A percentile compares a stretch with the other conserved stretches of the same genome.
These are phyloP conservation scores for Rhagoletis zephyria DNA, from an alignment of 1,140 invertebrate species.

Conservation along the genomic window DNA sequence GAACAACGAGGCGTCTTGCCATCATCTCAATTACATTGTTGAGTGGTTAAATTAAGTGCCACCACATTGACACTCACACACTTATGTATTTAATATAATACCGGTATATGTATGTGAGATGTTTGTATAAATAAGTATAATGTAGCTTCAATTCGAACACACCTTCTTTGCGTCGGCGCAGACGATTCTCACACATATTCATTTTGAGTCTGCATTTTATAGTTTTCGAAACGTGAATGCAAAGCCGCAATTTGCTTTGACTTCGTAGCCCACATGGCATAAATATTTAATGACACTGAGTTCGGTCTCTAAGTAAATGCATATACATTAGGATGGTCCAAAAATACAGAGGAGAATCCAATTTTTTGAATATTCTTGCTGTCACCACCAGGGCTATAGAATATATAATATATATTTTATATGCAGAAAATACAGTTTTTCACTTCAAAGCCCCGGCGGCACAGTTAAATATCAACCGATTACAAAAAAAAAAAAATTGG, in stretches of 20 bases:
- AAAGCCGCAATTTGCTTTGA: background rate
- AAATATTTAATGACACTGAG: conserved; percentile 2
- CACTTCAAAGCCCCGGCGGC: too few species aligned
- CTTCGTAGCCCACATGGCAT: background rate
- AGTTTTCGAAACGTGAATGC: background rate
- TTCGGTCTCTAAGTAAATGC: background rate
- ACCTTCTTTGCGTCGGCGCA: background rate
- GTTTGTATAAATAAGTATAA: too few species aligned
- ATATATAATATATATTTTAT: too few species aligned
- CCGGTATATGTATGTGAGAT: too few species aligned
- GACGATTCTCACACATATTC: background rate
- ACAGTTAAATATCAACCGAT: too few species aligned
- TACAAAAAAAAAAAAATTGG: too few species aligned
- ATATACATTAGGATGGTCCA: too few species aligned
- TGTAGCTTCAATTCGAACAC: background rate
- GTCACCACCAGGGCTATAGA: too few species aligned
- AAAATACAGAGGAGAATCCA: too few species aligned
- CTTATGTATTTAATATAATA: background rate
- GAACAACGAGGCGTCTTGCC: background rate
- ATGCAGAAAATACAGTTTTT: too few species aligned
- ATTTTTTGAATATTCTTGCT: too few species aligned
- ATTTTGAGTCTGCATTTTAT: background rate
- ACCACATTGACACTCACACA: background rate
- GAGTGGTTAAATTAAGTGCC: conserved; percentile 19
- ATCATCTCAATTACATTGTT: conserved; percentile 6